Conservation (phyloP, 2,113 vertebrate genomes). For the Proteles cristata region DNA sequence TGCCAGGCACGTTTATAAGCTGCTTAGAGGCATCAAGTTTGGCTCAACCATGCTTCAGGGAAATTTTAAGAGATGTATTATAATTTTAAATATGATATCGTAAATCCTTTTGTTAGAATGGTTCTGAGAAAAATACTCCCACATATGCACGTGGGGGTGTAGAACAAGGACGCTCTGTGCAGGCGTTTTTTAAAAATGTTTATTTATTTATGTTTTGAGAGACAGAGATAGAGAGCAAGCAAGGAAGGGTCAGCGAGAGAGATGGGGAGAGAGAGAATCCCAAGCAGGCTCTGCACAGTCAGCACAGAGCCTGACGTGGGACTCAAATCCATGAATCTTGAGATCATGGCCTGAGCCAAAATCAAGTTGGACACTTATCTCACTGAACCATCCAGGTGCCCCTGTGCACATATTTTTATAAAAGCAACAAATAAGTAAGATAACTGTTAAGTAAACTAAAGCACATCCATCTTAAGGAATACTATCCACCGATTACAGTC, state of each 20-base stretch:
- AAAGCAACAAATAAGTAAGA: neutral
- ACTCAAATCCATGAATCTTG: too few relatives aligned
- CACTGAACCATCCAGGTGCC: too few relatives aligned
- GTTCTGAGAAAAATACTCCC: neutral
- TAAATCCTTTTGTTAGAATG: neutral
- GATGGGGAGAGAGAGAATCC: too few relatives aligned
- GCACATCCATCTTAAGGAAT: neutral
- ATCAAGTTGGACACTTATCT: too few relatives aligned
- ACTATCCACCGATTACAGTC: neutral
- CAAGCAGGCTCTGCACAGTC: too few relatives aligned
- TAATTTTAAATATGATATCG: neutral
- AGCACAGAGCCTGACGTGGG: too few relatives aligned
- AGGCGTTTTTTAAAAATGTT: neutral
- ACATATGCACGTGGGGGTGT: neutral
- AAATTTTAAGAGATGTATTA: neutral
- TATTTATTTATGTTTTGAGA: too few relatives aligned
- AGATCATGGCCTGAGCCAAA: too few relatives aligned
- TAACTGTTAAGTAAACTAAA: neutral
- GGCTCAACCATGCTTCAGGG: neutral
- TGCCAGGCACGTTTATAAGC: neutral
- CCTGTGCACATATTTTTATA: neutral
- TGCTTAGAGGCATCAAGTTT: neutral
- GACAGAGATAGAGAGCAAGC: too few relatives aligned
- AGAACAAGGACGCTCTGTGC: neutral
- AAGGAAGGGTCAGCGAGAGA: too few relatives aligned